Base-by-base conservation (phyloP, 2,113 vertebrate genomes). In the Pholis gunnellus region DNA sequence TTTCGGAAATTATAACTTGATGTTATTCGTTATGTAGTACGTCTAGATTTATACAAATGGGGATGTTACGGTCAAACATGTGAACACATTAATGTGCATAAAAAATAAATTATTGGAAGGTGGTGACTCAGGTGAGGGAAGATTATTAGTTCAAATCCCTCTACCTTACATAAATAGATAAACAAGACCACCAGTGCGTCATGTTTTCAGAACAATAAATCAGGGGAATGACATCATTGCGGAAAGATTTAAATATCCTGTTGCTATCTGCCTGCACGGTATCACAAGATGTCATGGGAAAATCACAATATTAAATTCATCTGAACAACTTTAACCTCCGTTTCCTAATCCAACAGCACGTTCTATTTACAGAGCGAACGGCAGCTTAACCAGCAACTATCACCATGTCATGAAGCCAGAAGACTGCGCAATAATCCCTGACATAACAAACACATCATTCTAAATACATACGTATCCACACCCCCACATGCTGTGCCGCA, bases 391-490 rank as follows among this genome's bases (percentile, higher is more conserved):
- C 69, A 66, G 60, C 65, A 50, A 11, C 59, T 29, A 31, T 63
- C 57, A 70, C n/a, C 77, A n/a, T 63, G 76, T 68, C 74, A 80
- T 0, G n/a, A 64, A 64, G 71, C 70, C 60, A 74, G 70, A 82
- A 73, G 72, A 59, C 59, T 18, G 54, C 75, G 64, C 52, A 59
- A 50, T 83, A 88, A 79, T 79, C 72, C 81, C 34, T 60, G 81
- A 65, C 71, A 73, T 18, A 75, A 72, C 76, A 71, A 65, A 72
- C 81, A 78, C 56, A 70, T 83, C 82, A 69, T 38, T 79, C 25
- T 29, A 77, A 81, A 88, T 36, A 68, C 25, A 76, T n/a, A 74
- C 75, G 65, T 60, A 61, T 77, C 74, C 75, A 78, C 66, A 71
- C 56, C 72, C 77, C 81, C 81, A n/a, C 67, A 14, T 34, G 79